These are phyloP conservation scores for Nasonia vitripennis DNA, from an alignment of 1,140 invertebrate genomes.

Conservation along the genomic window DNA sequence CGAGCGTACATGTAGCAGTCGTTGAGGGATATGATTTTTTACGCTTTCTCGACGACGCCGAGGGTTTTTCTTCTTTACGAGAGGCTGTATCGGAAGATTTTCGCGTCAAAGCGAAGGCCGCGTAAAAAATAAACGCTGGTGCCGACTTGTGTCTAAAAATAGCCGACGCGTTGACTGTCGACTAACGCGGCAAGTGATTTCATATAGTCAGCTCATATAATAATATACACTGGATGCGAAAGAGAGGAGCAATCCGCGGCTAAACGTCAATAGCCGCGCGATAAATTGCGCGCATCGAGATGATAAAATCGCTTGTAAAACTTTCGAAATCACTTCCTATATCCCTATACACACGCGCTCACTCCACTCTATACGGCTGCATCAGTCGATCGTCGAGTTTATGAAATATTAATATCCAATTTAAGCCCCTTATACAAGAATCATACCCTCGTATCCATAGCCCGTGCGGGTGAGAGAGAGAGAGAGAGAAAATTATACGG, in stretches of 20 bases:
- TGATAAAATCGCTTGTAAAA: constrained; percentile 46
- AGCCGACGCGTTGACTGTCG: too few species aligned
- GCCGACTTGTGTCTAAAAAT: too few species aligned
- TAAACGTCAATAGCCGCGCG: too few species aligned
- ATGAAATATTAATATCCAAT: constrained; percentile 73
- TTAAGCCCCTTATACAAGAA: constrained; percentile 65
- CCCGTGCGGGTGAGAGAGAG: not conserved
- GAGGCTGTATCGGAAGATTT: not conserved
- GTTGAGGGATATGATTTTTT: too few species aligned
- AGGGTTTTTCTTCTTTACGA: constrained; percentile 6
- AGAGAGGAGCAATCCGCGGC: too few species aligned
- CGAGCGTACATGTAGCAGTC: not conserved
- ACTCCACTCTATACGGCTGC: not conserved
- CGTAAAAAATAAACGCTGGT: too few species aligned
- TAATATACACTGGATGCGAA: too few species aligned
- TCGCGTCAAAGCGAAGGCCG: too few species aligned
- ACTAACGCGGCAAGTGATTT: too few species aligned
- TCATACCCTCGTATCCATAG: constrained; percentile 24
- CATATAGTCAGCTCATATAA: too few species aligned
- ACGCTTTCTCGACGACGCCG: not conserved
- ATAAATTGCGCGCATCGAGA: not conserved
- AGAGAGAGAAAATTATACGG: constrained; percentile 38
- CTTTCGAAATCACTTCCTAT: constrained; percentile 1
- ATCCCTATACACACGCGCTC: not conserved
- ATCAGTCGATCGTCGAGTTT: constrained; percentile 56